A percentile compares a stretch with the other conserved stretches of the same genome.
phyloP scores from a whole-genome alignment of 92 coral and sea anemone genomes.

The Heteractis magnifica region DNA sequence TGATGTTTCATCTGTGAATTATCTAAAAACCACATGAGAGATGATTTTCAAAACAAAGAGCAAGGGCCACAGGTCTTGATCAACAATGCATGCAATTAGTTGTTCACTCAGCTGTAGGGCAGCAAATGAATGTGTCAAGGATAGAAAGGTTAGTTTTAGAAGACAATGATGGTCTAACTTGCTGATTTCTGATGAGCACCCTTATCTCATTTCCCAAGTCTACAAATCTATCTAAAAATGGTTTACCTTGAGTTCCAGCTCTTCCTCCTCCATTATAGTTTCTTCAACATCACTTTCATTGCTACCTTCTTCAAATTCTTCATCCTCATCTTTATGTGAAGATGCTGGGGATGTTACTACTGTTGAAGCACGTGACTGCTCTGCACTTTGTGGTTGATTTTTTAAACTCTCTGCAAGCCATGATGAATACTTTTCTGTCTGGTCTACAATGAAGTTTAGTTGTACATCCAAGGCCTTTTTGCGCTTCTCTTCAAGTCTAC shows the following conservation, averaged over 20 bases:
- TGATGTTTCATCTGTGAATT: too few relatives aligned
- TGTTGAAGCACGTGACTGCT: constrained; percentile 75
- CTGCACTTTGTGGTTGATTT: constrained; percentile 67
- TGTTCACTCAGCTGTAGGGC: too few relatives aligned
- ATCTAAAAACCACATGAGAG: too few relatives aligned
- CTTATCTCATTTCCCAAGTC: too few relatives aligned
- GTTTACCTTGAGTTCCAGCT: constrained; percentile 63
- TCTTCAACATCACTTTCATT: constrained; percentile 90
- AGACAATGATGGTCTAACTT: too few relatives aligned
- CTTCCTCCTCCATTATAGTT: constrained; percentile 88
- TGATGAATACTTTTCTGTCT: constrained; percentile 98
- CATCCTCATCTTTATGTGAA: constrained; percentile 77
- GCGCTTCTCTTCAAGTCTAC: constrained; percentile 92
- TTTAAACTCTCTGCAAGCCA: constrained; percentile 97
- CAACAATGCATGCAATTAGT: too few relatives aligned
- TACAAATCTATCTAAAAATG: neutral
- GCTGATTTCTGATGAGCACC: too few relatives aligned
- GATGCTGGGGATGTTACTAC: constrained; percentile 80
- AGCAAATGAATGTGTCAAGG: too few relatives aligned
- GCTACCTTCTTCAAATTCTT: constrained; percentile 74
- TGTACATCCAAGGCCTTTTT: constrained; percentile 96
- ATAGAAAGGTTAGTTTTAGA: too few relatives aligned
- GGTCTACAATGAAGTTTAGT: constrained; percentile 96
- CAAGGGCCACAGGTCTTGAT: too few relatives aligned
- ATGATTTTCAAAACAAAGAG: too few relatives aligned